phyloP scores from a whole-genome alignment of 2,888 invertebrate species.

The Leptarthrus brevirostris region DNA sequence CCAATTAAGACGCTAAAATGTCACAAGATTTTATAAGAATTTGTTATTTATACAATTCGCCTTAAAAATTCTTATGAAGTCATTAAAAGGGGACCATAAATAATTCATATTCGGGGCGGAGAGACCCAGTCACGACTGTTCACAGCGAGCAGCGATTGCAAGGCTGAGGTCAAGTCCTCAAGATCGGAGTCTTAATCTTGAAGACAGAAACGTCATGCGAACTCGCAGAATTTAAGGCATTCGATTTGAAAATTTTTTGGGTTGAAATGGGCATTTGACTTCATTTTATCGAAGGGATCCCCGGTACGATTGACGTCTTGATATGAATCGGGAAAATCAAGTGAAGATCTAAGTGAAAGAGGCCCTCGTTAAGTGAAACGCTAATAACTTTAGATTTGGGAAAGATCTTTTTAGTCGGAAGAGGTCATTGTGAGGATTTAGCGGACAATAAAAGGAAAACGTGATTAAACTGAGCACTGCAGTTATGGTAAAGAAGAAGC shows the following conservation, averaged over 20 bases:
- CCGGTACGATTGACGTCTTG: conserved; percentile 28
- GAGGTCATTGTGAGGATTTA: not conserved
- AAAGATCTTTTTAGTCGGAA: not conserved
- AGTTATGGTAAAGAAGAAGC: no score
- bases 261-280: not conserved
- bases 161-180: conserved; percentile 31
- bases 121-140: conserved; percentile 26
- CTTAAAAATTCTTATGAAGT: conserved; percentile 48
- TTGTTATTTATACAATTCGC: conserved; percentile 40
- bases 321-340: conserved; percentile 11
- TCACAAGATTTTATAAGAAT: conserved; percentile 33
- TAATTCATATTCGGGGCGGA: conserved; percentile 49
- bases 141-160: not conserved
- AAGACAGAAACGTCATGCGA: not conserved
- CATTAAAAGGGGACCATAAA: conserved; percentile 50
- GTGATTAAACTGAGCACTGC: no score
- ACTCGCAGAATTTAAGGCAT: conserved; percentile 17
- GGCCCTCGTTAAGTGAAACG: conserved; percentile 24
- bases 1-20: conserved; percentile 47
- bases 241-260: conserved; percentile 10
- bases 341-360: conserved; percentile 30
- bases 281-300: conserved; percentile 5
- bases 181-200: conserved; percentile 15
- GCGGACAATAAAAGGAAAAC: no score
- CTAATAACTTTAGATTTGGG: conserved; percentile 19